Evolutionary conservation across 2,888 invertebrate genomes (phyloP).

Genomic region (Acrocera orbiculus): DNA sequence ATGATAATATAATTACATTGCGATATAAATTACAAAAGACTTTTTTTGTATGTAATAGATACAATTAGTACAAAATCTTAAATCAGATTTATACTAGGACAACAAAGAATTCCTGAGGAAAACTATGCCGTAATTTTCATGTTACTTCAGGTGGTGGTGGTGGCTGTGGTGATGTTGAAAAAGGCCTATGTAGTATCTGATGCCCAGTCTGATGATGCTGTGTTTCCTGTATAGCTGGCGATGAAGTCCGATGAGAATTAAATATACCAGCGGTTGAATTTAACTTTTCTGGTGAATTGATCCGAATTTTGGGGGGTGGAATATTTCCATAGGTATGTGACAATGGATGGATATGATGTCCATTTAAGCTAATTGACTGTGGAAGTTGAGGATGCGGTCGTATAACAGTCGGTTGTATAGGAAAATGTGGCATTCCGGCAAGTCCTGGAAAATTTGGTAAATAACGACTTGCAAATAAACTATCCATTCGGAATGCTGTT

Average conservation of each 20-base stretch:
- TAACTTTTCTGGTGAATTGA: conserved; percentile 30
- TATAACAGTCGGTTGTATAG: conserved; percentile 30
- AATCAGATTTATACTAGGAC: too few relatives aligned
- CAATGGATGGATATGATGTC: conserved; percentile 14
- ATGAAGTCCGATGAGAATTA: conserved; percentile 12
- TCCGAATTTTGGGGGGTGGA: conserved; percentile 27
- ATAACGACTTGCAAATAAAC: conserved; percentile 29
- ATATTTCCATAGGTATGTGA: conserved; percentile 20
- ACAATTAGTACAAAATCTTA: too few relatives aligned
- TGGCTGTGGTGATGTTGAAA: conserved; percentile 30
- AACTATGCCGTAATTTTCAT: conserved; percentile 20
- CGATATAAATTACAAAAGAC: conserved; percentile 10
- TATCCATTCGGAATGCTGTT: conserved; percentile 25
- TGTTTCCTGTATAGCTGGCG: conserved; percentile 15
- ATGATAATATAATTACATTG: conserved; percentile 9
- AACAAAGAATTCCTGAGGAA: too few relatives aligned
- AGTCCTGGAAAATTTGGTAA: conserved; percentile 30
- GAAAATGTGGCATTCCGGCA: conserved; percentile 29
- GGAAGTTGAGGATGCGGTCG: conserved; percentile 30
- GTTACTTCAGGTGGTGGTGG: conserved; percentile 25
- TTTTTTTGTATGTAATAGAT: too few relatives aligned
- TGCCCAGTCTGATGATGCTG: conserved; percentile 19
- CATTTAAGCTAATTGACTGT: conserved; percentile 22
- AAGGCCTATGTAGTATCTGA: conserved; percentile 27
- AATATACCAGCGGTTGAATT: conserved; percentile 23